Base-by-base conservation (phyloP, 2,888 invertebrate species). In the Diaprepes abbreviatus region DNA sequence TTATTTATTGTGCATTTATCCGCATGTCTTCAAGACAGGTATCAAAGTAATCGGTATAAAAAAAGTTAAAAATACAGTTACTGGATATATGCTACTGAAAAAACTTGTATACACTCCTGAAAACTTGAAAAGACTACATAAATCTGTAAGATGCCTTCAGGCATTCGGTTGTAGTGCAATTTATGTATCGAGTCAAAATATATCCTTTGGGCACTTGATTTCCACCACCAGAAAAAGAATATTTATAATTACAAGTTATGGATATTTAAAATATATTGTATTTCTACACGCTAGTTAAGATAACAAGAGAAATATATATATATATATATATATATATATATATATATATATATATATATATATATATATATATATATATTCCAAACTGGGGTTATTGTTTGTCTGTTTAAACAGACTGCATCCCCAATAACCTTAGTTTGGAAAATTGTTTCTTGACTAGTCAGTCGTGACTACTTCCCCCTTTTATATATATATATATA, bases 1-100 rank as follows among this genome's bases (percentile, higher is more conserved):
- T 57, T 57, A 36, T 57, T 57, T 36, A 57, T 57, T 48, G 14
- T 48, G 48, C 9, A 28, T 48, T 48, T 48, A 48, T 48, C 48
- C 48, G 48, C 48, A 48, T 48, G 24, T 48, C 21, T 48, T 43
- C n/a, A 2, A 14, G 24, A 48, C 48, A 10, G 14, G 48, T 48
- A 48, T 6, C 28, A 21, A 24, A 48, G 7, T 48, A 48, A 48
- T 48, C 48, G 24, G 48, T 14, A 6, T 48, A 19, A 28, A 48
- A 48, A 48, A 48, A 14, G 9, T 48, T 48, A 14, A 24, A 48
- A 48, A 48, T 48, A 48, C 48, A 48, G 48, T 48, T 48, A 48
- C 19, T 2, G 48, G 14, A 14, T 48, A 24, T 28, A 10, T 28
- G 48, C 28, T 48, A 48, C 24, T 28, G 28, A 43, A 48, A 48